phyloP scores from a whole-genome alignment of 2,888 invertebrate species.

The Miltochrista miniata region DNA sequence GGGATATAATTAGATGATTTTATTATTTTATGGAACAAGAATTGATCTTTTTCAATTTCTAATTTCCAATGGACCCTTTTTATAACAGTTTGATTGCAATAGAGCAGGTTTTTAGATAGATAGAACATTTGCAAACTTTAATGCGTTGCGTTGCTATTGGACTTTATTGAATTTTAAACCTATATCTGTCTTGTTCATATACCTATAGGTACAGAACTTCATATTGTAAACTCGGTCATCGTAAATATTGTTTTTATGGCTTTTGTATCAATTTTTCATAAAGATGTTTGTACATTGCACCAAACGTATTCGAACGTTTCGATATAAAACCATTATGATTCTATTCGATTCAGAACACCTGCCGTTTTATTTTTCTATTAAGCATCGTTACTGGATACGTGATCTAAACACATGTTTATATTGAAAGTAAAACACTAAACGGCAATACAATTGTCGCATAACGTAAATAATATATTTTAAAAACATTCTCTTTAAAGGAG shows the following conservation, averaged over 20 bases:
- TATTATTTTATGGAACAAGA: no score
- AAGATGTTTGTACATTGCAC: neutral
- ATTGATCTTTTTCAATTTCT: no score
- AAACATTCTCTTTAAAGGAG: conserved; percentile 20
- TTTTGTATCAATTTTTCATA: neutral
- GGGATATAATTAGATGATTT: no score
- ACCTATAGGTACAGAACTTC: no score
- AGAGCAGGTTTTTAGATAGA: no score
- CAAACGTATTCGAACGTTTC: neutral
- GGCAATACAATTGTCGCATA: conserved; percentile 21
- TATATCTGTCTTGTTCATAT: no score
- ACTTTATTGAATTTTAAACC: no score
- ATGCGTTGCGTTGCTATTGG: no score
- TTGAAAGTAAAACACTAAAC: conserved; percentile 16
- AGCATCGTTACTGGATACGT: conserved; percentile 2
- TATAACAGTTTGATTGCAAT: no score
- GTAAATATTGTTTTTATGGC: neutral
- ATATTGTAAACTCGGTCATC: no score
- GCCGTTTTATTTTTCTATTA: conserved; percentile 12
- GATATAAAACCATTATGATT: conserved; percentile 5
- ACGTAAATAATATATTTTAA: conserved; percentile 30
- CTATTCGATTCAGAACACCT: conserved; percentile 9
- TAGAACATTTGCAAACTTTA: no score
- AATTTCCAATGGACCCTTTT: no score
- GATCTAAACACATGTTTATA: conserved; percentile 7